Conservation (phyloP, 1,140 invertebrate genomes). For the Solenopsis fugax region DNA sequence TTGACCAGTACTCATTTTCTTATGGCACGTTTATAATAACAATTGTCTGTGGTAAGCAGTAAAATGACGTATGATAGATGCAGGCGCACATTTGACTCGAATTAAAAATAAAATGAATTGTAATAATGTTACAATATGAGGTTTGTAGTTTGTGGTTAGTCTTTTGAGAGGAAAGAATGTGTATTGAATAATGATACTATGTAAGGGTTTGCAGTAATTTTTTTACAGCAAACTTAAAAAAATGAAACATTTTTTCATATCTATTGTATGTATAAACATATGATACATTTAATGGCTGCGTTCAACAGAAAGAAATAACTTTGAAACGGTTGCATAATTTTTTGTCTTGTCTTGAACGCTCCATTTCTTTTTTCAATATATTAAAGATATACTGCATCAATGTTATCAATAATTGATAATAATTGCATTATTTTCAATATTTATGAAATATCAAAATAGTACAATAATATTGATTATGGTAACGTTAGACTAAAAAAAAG, state of each 20-base stretch:
- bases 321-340: not conserved
- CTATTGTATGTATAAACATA: slow-evolving; percentile 54
- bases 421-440: not conserved
- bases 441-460: not conserved
- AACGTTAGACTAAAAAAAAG: not conserved
- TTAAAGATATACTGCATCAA: not conserved
- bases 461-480: not conserved
- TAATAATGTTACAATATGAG: slow-evolving; percentile 74
- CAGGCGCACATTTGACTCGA: slow-evolving; percentile 76
- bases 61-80: slow-evolving; percentile 78
- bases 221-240: slow-evolving; percentile 50
- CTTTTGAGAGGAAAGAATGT: slow-evolving; percentile 8
- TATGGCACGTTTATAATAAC: slow-evolving; percentile 86
- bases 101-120: slow-evolving; percentile 82
- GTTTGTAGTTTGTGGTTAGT: slow-evolving; percentile 65
- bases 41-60: slow-evolving; percentile 80
- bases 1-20: slow-evolving; percentile 85
- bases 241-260: slow-evolving; percentile 61
- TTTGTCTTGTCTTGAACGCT: not conserved
- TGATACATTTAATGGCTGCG: slow-evolving; percentile 16
- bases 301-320: slow-evolving; percentile 35
- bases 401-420: not conserved
- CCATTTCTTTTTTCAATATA: not conserved
- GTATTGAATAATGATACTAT: slow-evolving; percentile 46
- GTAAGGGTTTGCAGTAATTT: slow-evolving; percentile 63